Conservation (phyloP, 2,113 vertebrate species). For the Dascyllus trimaculatus region DNA sequence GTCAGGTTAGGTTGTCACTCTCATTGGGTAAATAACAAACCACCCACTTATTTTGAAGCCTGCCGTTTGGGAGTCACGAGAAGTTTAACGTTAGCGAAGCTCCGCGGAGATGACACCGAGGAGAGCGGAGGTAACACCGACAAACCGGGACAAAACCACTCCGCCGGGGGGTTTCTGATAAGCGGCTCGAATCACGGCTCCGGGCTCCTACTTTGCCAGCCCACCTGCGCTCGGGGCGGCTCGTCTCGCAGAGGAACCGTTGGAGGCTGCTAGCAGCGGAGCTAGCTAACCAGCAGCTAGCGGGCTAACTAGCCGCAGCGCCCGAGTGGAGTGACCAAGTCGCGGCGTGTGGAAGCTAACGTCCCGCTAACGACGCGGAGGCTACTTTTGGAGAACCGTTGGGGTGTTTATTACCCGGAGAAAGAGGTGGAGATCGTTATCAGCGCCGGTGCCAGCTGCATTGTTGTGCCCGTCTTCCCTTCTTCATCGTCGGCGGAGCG, state of each 20-base stretch:
- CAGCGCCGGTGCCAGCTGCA: too few species aligned
- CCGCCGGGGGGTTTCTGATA: background rate
- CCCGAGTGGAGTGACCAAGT: slow-evolving; percentile 35
- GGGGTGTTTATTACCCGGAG: background rate
- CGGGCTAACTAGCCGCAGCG: slow-evolving; percentile 46
- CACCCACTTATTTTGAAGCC: slow-evolving; percentile 72
- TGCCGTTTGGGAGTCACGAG: slow-evolving; percentile 65
- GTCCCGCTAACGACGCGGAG: background rate
- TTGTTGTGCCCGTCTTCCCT: background rate
- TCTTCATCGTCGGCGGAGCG: slow-evolving; percentile 24
- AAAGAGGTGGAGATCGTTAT: background rate
- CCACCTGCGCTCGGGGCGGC: slow-evolving; percentile 19
- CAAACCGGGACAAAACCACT: background rate
- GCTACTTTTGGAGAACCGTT: slow-evolving; percentile 3
- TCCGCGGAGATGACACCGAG: background rate
- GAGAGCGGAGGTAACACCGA: background rate
- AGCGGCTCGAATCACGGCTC: background rate
- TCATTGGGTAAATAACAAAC: slow-evolving; percentile 82
- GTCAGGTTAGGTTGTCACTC: slow-evolving; percentile 79
- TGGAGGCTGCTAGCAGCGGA: slow-evolving; percentile 20
- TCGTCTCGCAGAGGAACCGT: slow-evolving; percentile 16
- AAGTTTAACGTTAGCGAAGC: slow-evolving; percentile 64
- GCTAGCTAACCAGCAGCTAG: slow-evolving; percentile 43
- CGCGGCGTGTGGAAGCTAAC: slow-evolving; percentile 16
- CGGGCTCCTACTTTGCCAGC: background rate